Evolutionary conservation across 2,888 invertebrate genomes (phyloP).

Genomic region (Archips crataeganus): DNA sequence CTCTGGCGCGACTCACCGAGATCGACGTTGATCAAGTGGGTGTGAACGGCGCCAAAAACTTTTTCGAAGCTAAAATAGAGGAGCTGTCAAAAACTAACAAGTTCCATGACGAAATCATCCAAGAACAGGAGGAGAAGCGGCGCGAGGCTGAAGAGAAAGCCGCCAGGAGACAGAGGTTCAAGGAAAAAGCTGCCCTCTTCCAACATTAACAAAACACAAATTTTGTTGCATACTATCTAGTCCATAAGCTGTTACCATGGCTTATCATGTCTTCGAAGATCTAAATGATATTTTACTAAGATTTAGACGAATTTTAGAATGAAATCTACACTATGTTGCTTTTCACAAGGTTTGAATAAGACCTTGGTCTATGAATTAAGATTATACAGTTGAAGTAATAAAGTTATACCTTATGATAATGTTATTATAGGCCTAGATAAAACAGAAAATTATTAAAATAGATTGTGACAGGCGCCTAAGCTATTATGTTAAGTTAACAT

Average conservation of each 20-base stretch:
- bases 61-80: conserved; percentile 98
- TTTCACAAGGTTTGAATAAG: conserved; percentile 29
- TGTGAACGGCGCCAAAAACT: conserved; percentile 97
- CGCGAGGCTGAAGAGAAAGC: conserved; percentile 94
- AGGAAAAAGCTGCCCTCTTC: conserved; percentile 95
- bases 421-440: conserved; percentile 19
- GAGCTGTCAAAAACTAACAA: conserved; percentile 93
- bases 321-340: conserved; percentile 37
- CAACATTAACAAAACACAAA: conserved; percentile 65
- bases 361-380: conserved; percentile 10
- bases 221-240: conserved; percentile 68
- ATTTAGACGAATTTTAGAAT: conserved; percentile 35
- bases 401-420: conserved; percentile 22
- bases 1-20: conserved; percentile 94
- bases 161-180: conserved; percentile 92
- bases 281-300: conserved; percentile 34
- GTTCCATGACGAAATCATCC: conserved; percentile 96
- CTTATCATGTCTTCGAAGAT: conserved; percentile 50
- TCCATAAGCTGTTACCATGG: conserved; percentile 83
- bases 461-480: conserved; percentile 27
- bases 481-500: conserved; percentile 29
- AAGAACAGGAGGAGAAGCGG: conserved; percentile 96
- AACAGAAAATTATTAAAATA: conserved; percentile 16
- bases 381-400: conserved; percentile 9
- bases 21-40: conserved; percentile 97